phyloP scores from a whole-genome alignment of 2,888 invertebrate species.

The Patella ulyssiponensis region DNA sequence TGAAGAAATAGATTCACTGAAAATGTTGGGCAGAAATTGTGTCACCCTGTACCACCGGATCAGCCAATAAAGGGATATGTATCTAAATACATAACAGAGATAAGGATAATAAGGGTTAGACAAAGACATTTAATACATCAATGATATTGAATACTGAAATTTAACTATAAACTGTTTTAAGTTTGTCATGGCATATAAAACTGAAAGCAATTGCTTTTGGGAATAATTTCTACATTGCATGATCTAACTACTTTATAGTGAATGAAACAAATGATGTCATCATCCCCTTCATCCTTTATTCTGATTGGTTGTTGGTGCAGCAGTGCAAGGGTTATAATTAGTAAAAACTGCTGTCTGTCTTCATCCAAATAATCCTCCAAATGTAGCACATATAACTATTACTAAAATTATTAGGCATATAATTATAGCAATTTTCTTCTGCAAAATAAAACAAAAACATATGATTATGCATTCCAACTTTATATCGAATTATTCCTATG shows the following conservation, averaged over 20 bases:
- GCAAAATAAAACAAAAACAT: slow-evolving; percentile 71
- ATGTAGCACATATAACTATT: slow-evolving; percentile 80
- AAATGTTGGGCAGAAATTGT: too few relatives aligned
- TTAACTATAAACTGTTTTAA: too few relatives aligned
- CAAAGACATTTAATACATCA: too few relatives aligned
- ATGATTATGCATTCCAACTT: not conserved
- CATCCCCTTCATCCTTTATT: not conserved
- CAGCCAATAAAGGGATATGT: too few relatives aligned
- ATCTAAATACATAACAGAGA: too few relatives aligned
- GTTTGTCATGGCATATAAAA: too few relatives aligned
- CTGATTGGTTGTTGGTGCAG: slow-evolving; percentile 9
- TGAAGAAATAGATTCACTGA: too few relatives aligned
- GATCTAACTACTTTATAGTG: slow-evolving; percentile 1
- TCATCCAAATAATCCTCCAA: slow-evolving; percentile 78
- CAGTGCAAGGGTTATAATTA: not conserved
- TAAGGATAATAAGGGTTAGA: too few relatives aligned
- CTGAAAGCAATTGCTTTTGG: too few relatives aligned
- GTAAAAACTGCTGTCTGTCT: slow-evolving; percentile 1
- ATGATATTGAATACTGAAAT: too few relatives aligned
- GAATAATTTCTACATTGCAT: slow-evolving; percentile 3
- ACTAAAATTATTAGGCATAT: slow-evolving; percentile 88
- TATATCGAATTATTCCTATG: not conserved
- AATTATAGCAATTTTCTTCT: slow-evolving; percentile 96
- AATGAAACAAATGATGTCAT: not conserved
- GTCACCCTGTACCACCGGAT: too few relatives aligned